Conservation (phyloP, 2,888 invertebrate species). For the Matsumyia berberina region DNA sequence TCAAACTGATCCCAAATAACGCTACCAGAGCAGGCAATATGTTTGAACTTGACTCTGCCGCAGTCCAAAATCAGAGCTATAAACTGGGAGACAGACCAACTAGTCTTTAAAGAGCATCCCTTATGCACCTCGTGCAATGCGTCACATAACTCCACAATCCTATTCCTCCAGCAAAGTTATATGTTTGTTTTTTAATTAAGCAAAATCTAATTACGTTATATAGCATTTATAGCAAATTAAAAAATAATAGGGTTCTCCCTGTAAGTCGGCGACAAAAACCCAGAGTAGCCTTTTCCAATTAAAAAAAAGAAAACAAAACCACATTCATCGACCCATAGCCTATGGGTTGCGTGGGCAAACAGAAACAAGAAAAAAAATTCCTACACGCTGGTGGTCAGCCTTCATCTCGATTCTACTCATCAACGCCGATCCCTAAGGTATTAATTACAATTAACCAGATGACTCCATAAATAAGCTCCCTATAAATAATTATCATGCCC, state of each 20-base stretch:
- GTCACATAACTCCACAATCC: no score
- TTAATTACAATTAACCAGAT: constrained; percentile 72
- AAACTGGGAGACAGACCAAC: no score
- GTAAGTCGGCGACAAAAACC: neutral
- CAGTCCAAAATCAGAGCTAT: no score
- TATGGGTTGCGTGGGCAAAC: constrained; percentile 5
- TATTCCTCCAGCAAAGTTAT: no score
- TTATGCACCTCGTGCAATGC: no score
- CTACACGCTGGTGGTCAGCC: neutral
- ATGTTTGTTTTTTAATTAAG: neutral
- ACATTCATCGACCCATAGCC: neutral
- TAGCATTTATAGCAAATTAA: constrained; percentile 13
- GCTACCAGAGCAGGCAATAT: no score
- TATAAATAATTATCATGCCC: constrained; percentile 68
- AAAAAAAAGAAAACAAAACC: neutral
- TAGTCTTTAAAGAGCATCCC: no score
- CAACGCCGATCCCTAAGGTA: constrained; percentile 61
- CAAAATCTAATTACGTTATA: constrained; percentile 5
- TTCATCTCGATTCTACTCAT: constrained; percentile 44
- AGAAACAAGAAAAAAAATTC: no score
- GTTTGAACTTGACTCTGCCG: no score
- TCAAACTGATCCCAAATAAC: no score
- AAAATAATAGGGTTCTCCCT: constrained; percentile 7
- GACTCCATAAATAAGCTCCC: constrained; percentile 64
- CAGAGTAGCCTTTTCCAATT: constrained; percentile 12